A percentile compares a stretch with the other conserved stretches of the same genome.
phyloP scores from a whole-genome alignment of 2,797 vertebrate genomes.

The Simalia tracyae region DNA sequence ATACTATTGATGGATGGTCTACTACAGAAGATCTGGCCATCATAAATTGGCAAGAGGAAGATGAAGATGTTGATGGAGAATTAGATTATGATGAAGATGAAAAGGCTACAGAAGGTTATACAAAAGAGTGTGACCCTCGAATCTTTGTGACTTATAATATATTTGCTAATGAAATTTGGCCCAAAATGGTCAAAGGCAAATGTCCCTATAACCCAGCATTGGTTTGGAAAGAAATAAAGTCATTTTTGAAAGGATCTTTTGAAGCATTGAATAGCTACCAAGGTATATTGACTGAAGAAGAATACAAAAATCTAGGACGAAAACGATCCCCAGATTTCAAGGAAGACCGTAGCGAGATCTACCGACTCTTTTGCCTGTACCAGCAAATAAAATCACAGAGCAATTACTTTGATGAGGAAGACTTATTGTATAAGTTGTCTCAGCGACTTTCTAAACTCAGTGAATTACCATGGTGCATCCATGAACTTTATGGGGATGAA shows the following conservation, averaged over 20 bases:
- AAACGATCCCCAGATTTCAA: slow-evolving; percentile 79
- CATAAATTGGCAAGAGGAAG: slow-evolving; percentile 73
- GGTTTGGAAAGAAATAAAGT: slow-evolving; percentile 84
- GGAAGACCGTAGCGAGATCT: slow-evolving; percentile 79
- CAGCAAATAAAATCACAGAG: slow-evolving; percentile 75
- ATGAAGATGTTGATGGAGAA: slow-evolving; percentile 69
- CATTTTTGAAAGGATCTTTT: slow-evolving; percentile 81
- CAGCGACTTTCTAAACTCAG: slow-evolving; percentile 70
- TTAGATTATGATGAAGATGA: slow-evolving; percentile 66
- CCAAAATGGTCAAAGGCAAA: slow-evolving; percentile 79
- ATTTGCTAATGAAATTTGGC: slow-evolving; percentile 78
- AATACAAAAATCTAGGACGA: slow-evolving; percentile 77
- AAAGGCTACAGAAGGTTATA: slow-evolving; percentile 34
- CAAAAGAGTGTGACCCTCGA: slow-evolving; percentile 70
- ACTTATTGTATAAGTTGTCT: slow-evolving; percentile 76
- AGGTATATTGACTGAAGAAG: slow-evolving; percentile 76
- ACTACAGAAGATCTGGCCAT: slow-evolving; percentile 69
- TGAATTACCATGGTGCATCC: slow-evolving; percentile 78
- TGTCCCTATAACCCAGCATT: slow-evolving; percentile 75
- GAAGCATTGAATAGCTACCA: slow-evolving; percentile 74
- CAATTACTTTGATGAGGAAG: slow-evolving; percentile 81
- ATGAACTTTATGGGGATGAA: slow-evolving; percentile 81
- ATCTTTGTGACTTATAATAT: slow-evolving; percentile 75
- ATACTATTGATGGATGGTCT: slow-evolving; percentile 74
- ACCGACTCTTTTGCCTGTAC: slow-evolving; percentile 75